Evolutionary conservation across 35 echinoderm and acorn worm species (phyloP), one percentile per base, ranked within the genome.

Genomic region (Anneissia japonica): DNA sequence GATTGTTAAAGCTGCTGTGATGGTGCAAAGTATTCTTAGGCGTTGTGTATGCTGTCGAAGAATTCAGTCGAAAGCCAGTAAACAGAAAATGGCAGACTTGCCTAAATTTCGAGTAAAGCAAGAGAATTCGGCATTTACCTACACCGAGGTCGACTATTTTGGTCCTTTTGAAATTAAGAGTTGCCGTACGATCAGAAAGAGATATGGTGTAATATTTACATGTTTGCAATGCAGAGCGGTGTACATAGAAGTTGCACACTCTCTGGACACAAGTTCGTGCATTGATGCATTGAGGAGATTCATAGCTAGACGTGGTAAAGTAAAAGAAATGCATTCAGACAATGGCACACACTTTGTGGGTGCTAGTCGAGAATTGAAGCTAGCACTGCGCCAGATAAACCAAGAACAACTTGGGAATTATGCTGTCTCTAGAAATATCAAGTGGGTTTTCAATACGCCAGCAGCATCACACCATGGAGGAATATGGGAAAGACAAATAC

Each of bases 161-260:
- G 40, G 36, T 9, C 36, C 80, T 16, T n/a, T 83, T 33, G 26
- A 41, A 14, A 5, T 11, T 10, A 83, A 35, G 21, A 39, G 34
- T 13, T 1, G 28, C 0, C 39, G 81, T 6, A 33, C 35, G 9
- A 46, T 0, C 5, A n/a, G 46, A 31, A 83, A 56, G 32, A 43
- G 39, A 31, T 83, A 83, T 51, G 39, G 81, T 51, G 26, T 41
- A n/a, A 83, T 41, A 29, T 83, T 83, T 34, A 83, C 81, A 0
- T 51, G 81, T 34, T 46, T 83, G 21, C 30, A 30, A 51, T 14
- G 46, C 12, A 36, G 81, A 46, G 81, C 81, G 16, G 46, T 83
- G 5, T 41, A 83, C 81, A 19, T 46, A 5, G 81, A 83, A 34
- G 1, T 83, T 6, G 26, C 38, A 17, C 4, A 55, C 30, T 46